Conservation (phyloP, 1,140 invertebrate species). For the Eupristina koningsbergeri region DNA sequence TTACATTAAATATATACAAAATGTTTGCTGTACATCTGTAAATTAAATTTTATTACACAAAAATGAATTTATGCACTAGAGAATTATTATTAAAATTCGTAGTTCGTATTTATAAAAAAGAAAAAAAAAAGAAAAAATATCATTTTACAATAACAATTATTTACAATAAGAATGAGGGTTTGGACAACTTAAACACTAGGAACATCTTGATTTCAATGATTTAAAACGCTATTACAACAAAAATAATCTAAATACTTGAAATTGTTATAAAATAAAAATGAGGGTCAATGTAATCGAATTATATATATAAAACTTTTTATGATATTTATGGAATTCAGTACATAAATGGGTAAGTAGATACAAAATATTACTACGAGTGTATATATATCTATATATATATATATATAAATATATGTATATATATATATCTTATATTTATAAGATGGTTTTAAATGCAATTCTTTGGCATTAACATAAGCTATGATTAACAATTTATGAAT, state of each 20-base stretch:
- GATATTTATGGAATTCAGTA: conserved; percentile 32
- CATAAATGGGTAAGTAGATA: conserved; percentile 36
- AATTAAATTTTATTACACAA: conserved; percentile 42
- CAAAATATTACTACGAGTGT: conserved; percentile 31
- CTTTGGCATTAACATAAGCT: conserved; percentile 65
- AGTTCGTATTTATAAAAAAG: conserved; percentile 35
- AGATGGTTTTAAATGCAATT: conserved; percentile 66
- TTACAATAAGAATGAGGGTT: conserved; percentile 18
- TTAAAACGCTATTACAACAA: conserved; percentile 24
- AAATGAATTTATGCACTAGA: conserved; percentile 31
- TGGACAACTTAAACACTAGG: conserved; percentile 27
- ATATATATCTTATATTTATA: conserved; percentile 7
- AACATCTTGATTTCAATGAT: conserved; percentile 18
- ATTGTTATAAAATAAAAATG: background rate
- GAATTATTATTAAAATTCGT: conserved; percentile 1
- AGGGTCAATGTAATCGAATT: conserved; percentile 12
- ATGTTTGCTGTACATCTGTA: conserved; percentile 39
- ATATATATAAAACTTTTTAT: conserved; percentile 30
- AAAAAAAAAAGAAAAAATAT: conserved; percentile 19
- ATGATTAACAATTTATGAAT: conserved; percentile 49
- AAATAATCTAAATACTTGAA: conserved; percentile 12
- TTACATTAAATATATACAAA: conserved; percentile 40
- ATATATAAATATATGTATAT: background rate
- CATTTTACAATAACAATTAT: conserved; percentile 36
- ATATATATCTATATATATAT: too few species aligned